phyloP scores from a whole-genome alignment of 2,113 vertebrate genomes.

The Bothrops jararaca region DNA sequence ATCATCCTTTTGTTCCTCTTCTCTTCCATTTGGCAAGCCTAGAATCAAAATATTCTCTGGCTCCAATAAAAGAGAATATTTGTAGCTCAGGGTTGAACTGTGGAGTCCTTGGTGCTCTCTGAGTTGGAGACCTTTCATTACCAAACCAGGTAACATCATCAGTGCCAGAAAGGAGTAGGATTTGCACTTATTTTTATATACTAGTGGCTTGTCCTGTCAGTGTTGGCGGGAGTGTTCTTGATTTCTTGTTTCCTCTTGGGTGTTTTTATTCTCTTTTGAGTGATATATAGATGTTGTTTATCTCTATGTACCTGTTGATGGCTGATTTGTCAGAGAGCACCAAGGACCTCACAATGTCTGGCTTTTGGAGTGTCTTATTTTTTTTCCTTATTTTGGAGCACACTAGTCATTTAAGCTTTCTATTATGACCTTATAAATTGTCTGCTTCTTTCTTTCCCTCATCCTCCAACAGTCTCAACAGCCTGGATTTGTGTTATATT shows the following conservation, averaged over 20 bases:
- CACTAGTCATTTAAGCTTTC: background rate
- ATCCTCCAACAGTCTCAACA: background rate
- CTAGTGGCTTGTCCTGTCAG: background rate
- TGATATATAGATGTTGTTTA: background rate
- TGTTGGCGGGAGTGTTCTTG: background rate
- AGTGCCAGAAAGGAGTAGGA: background rate
- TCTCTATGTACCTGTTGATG: background rate
- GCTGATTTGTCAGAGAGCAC: background rate
- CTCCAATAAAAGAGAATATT: background rate
- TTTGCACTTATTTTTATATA: background rate
- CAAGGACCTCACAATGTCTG: background rate
- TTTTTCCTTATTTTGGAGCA: background rate
- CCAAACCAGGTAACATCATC: background rate
- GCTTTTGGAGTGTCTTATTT: background rate
- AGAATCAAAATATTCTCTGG: background rate
- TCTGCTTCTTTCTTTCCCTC: background rate
- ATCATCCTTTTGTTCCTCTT: background rate
- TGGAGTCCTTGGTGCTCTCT: background rate
- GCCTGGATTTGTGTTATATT: background rate
- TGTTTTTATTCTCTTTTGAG: background rate
- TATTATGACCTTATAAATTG: background rate
- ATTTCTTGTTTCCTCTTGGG: background rate
- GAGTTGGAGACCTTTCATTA: background rate
- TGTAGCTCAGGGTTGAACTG: background rate
- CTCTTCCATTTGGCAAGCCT: background rate